Evolutionary conservation across 2,888 invertebrate species (phyloP).

Genomic region (Drosophila kuntzei): DNA sequence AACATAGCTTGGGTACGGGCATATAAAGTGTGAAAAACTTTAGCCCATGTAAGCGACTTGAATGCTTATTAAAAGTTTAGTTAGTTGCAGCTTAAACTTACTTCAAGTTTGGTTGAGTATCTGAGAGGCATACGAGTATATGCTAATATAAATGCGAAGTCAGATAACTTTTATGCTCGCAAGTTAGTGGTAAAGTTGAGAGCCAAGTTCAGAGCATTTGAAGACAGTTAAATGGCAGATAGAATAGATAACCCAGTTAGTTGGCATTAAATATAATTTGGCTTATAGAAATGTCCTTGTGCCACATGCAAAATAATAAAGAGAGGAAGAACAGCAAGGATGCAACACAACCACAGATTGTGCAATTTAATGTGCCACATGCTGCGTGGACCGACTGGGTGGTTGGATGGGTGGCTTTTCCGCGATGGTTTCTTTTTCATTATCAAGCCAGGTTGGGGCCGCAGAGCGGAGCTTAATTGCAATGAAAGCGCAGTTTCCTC

Average conservation of each 20-base stretch:
- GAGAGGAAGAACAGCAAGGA: slow-evolving; percentile 6
- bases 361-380: slow-evolving; percentile 38
- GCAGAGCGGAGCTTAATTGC: slow-evolving; percentile 67
- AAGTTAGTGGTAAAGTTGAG: slow-evolving; percentile 8
- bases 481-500: slow-evolving; percentile 76
- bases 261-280: slow-evolving; percentile 42
- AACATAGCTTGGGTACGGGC: not conserved
- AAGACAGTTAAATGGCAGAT: slow-evolving; percentile 12
- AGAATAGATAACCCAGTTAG: slow-evolving; percentile 61
- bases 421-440: slow-evolving; percentile 58
- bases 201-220: slow-evolving; percentile 5
- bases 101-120: not conserved
- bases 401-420: slow-evolving; percentile 3
- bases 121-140: slow-evolving; percentile 8
- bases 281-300: slow-evolving; percentile 61
- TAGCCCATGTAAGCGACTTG: slow-evolving; percentile 14
- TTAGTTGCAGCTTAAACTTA: slow-evolving; percentile 29
- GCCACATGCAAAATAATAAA: slow-evolving; percentile 59
- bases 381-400: not conserved
- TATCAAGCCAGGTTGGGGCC: slow-evolving; percentile 52
- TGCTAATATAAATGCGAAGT: slow-evolving; percentile 30
- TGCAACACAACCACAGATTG: slow-evolving; percentile 15
- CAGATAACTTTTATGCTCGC: slow-evolving; percentile 18
- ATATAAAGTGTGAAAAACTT: slow-evolving; percentile 22
- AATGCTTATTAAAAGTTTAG: slow-evolving; percentile 61